Conservation (phyloP, 2,113 vertebrate species). For the Percina caprodes region DNA sequence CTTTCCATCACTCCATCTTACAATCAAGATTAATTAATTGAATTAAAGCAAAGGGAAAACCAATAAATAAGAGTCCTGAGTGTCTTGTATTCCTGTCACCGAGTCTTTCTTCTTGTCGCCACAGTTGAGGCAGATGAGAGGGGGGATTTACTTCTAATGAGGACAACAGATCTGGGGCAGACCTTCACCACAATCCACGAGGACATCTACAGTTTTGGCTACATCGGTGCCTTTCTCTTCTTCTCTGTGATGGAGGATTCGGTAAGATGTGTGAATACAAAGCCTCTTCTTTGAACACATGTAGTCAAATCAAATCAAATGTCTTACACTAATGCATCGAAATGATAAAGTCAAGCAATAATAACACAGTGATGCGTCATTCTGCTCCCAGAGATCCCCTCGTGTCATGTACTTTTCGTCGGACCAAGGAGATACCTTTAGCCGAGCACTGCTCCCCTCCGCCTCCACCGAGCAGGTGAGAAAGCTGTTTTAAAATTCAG, state of each 20-base stretch:
- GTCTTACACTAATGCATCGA: background rate
- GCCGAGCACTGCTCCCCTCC: conserved; percentile 82
- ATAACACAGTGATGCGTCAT: background rate
- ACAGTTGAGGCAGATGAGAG: conserved; percentile 80
- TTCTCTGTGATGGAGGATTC: conserved; percentile 84
- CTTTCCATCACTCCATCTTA: background rate
- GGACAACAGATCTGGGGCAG: conserved; percentile 81
- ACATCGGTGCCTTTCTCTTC: conserved; percentile 85
- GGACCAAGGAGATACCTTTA: conserved; percentile 84
- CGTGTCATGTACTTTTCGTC: conserved; percentile 86
- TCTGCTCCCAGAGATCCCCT: conserved; percentile 77
- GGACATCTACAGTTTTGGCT: conserved; percentile 85
- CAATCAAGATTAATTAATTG: background rate
- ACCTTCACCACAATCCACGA: conserved; percentile 80
- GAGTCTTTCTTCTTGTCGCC: background rate
- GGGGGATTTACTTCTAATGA: conserved; percentile 81
- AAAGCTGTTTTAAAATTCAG: background rate
- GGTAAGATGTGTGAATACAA: conserved; percentile 56
- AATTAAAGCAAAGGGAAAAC: background rate
- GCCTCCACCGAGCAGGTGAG: conserved; percentile 85
- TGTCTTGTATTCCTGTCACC: background rate
- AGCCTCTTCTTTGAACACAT: background rate
- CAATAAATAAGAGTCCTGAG: background rate
- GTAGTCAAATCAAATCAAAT: background rate
- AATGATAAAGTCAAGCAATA: background rate